A percentile compares a stretch with the other conserved stretches of the same genome.
Conservation (phyloP, 2,113 vertebrate genomes). For the Epinephelus cyanopodus region DNA sequence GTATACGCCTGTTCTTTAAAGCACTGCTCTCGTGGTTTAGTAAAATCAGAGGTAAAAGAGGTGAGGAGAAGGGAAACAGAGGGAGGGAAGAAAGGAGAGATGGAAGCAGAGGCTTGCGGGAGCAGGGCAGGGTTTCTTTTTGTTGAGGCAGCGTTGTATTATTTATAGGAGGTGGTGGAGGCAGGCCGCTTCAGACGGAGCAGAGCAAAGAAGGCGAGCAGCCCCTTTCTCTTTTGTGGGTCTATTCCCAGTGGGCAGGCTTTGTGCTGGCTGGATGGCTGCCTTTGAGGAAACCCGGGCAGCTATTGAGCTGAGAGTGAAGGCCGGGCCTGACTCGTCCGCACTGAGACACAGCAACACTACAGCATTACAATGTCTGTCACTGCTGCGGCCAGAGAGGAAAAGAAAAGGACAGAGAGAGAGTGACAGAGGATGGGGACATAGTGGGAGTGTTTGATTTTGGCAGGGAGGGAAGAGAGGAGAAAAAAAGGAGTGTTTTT, state of each 20-base stretch:
- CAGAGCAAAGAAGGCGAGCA: slow-evolving; percentile 63
- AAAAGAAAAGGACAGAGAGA: slow-evolving; percentile 50
- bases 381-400: slow-evolving; percentile 56
- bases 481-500: slow-evolving; percentile 43
- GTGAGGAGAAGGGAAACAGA: slow-evolving; percentile 22
- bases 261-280: slow-evolving; percentile 78
- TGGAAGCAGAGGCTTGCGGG: slow-evolving; percentile 54
- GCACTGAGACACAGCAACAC: slow-evolving; percentile 54
- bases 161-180: slow-evolving; percentile 80
- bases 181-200: slow-evolving; percentile 73
- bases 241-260: slow-evolving; percentile 80
- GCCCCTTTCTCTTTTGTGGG: slow-evolving; percentile 75
- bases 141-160: slow-evolving; percentile 74
- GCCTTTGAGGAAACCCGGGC: slow-evolving; percentile 76
- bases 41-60: slow-evolving; percentile 33
- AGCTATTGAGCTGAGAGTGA: slow-evolving; percentile 73
- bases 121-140: slow-evolving; percentile 64
- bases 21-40: neutral
- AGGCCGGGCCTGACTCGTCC: slow-evolving; percentile 60
- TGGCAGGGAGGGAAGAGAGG: slow-evolving; percentile 46
- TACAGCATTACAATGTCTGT: slow-evolving; percentile 73
- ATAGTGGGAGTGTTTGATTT: slow-evolving; percentile 68
- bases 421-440: slow-evolving; percentile 56
- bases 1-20: neutral
- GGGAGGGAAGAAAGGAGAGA: slow-evolving; percentile 32